Percentiles rank a stretch among this genome's conserved stretches.
Conservation (phyloP, 2,797 vertebrate species). For the Staurois parvus region DNA sequence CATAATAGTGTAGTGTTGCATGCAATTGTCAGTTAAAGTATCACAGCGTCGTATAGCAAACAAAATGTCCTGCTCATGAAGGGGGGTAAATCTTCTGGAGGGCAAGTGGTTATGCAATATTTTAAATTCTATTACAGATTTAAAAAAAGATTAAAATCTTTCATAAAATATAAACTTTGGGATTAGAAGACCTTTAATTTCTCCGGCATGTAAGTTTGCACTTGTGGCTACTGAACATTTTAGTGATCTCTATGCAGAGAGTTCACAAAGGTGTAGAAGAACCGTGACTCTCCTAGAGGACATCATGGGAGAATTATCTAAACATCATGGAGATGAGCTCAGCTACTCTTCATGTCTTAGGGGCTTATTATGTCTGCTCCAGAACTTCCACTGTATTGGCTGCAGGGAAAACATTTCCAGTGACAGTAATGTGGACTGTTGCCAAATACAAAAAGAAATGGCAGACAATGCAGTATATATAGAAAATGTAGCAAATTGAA, state of each 20-base stretch:
- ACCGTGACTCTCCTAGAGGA: conserved; percentile 20
- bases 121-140: too few relatives aligned
- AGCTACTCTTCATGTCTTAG: conserved; percentile 43
- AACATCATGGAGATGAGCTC: conserved; percentile 40
- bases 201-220: too few relatives aligned
- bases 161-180: too few relatives aligned
- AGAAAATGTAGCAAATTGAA: conserved; percentile 34
- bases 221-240: background rate
- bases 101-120: too few relatives aligned
- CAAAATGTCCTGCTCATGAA: too few relatives aligned
- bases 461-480: conserved; percentile 23
- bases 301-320: conserved; percentile 36
- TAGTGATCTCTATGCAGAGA: background rate
- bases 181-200: too few relatives aligned
- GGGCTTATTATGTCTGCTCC: conserved; percentile 52
- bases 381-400: conserved; percentile 48
- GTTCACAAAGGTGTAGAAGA: background rate
- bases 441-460: conserved; percentile 28
- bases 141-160: too few relatives aligned
- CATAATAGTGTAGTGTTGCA: too few relatives aligned
- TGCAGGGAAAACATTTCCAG: conserved; percentile 49
- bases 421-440: conserved; percentile 48
- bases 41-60: too few relatives aligned
- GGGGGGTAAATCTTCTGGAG: too few relatives aligned
- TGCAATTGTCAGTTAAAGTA: too few relatives aligned